Evolutionary conservation across 2,113 vertebrate genomes (phyloP).

Genomic region (Meleagris gallopavo): DNA sequence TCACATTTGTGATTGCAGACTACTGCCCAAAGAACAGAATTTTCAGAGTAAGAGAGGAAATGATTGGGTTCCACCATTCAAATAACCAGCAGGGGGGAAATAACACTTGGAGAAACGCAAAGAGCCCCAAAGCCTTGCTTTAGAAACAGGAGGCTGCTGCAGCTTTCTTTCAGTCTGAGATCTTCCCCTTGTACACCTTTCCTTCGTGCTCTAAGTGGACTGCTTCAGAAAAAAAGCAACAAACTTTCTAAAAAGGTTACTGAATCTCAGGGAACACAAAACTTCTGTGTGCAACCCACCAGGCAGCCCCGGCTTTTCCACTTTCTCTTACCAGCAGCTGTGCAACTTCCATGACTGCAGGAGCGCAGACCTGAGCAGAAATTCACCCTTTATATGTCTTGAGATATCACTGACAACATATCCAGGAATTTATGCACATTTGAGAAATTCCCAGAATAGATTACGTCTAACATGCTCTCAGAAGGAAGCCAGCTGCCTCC

Average conservation of each 20-base stretch:
- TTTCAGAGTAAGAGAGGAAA: background rate
- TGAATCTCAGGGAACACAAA: background rate
- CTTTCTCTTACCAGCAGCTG: background rate
- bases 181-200: background rate
- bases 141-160: background rate
- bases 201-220: background rate
- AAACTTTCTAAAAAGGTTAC: background rate
- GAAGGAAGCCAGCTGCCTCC: slow-evolving; percentile 40
- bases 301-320: background rate
- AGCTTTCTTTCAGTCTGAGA: background rate
- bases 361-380: slow-evolving; percentile 20
- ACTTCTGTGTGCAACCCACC: background rate
- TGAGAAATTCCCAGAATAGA: slow-evolving; percentile 32
- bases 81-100: background rate
- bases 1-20: background rate
- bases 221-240: background rate
- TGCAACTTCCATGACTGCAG: background rate
- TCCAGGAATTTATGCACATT: slow-evolving; percentile 12
- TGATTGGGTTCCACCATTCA: background rate
- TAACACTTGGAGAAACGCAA: background rate
- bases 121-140: background rate
- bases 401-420: background rate
- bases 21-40: background rate
- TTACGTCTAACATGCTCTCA: background rate
- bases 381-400: background rate